Percentiles rank a stretch among this genome's conserved stretches.
phyloP scores from a whole-genome alignment of 53 echinoderm and acorn worm genomes.

The Actinopyga echinites region DNA sequence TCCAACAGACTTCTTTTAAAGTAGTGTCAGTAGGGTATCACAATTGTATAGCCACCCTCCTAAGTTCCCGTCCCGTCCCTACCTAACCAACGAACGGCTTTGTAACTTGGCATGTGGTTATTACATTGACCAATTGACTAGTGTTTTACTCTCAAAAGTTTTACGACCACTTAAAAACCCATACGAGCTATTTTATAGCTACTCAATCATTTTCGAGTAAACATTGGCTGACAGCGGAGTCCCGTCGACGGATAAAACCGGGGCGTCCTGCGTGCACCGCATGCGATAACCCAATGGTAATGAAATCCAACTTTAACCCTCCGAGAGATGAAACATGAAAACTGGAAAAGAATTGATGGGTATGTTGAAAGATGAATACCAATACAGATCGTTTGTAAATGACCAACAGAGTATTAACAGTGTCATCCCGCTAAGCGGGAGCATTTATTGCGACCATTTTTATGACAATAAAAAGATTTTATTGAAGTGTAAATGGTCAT shows the following conservation, averaged over 20 bases:
- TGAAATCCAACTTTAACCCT: not conserved
- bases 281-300: not conserved
- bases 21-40: no score
- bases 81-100: no score
- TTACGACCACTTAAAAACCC: conserved; percentile 29
- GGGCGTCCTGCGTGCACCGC: not conserved
- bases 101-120: no score
- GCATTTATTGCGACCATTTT: not conserved
- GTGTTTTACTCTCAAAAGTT: not conserved
- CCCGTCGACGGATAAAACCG: not conserved
- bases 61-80: no score
- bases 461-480: conserved; percentile 18
- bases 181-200: not conserved
- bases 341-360: not conserved
- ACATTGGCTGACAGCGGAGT: not conserved
- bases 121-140: conserved; percentile 6
- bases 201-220: conserved; percentile 16
- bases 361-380: not conserved
- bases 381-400: not conserved
- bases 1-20: no score
- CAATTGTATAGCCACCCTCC: no score
- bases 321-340: not conserved
- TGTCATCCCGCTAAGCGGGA: no score
- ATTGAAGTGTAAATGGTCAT: conserved; percentile 10
- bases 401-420: not conserved